Evolutionary conservation across 2,113 vertebrate genomes (phyloP), one percentile per base, ranked within the genome.

Genomic region (Myiozetetes cayanensis): DNA sequence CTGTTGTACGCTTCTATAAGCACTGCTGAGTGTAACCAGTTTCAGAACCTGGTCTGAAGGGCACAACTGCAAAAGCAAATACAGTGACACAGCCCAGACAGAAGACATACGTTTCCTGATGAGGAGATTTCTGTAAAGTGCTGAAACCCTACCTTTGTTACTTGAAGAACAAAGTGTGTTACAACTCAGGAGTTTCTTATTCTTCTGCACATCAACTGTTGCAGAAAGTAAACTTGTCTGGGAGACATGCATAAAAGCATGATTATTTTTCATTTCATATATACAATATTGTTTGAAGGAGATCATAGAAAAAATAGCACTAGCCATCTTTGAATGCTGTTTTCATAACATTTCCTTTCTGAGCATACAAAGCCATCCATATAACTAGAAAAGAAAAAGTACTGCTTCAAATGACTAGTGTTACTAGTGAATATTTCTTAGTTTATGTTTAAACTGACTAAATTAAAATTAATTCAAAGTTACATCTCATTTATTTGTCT

Each of bases 11-110:
- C 72, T 82, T 68, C 71, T 79, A 0, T 93, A 96, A 93, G 84
- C 92, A 93, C 50, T 22, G 1, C 56, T 93, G 96, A 96, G 83
- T 16, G 85, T 78, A 94, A 95, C 44, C 86, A 85, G 90, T 56
- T 59, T 79, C 85, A 91, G 79, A 83, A 83, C 50, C 74, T 43
- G 50, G 59, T 62, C 55, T 6, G 2, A 92, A 80, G 47, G 44
- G 62, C 59, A 39, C 46, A 55, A 93, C 47, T 33, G 66, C 68
- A 89, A 71, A 84, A 82, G 68, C 73, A 93, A 86, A 83, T 27
- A 63, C 4, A 47, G 35, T 92, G 77, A 91, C 79, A 89, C 44
- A 90, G 73, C 46, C 89, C 94, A 96, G 93, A 77, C 17, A 88
- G 83, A 37, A 87, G 62, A 59, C 33, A 49, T 78, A 44, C 46